Conservation (phyloP, 1,140 invertebrate species). For the Microplitis demolitor region DNA sequence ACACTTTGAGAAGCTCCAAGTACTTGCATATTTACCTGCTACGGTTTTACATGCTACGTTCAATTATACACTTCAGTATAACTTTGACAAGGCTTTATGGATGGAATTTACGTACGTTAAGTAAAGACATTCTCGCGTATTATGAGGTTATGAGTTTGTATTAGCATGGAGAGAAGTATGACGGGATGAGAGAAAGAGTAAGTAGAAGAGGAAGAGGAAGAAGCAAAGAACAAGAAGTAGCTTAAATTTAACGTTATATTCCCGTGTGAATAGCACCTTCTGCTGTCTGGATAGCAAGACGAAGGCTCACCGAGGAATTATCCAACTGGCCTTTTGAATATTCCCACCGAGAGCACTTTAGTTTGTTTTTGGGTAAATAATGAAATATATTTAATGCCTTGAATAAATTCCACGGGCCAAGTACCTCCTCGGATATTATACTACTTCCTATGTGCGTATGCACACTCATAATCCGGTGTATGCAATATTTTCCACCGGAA, state of each 20-base stretch:
- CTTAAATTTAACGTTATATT: background rate
- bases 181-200: no score
- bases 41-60: background rate
- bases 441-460: background rate
- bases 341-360: background rate
- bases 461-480: background rate
- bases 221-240: no score
- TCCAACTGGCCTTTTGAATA: background rate
- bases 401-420: background rate
- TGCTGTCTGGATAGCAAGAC: background rate
- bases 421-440: no score
- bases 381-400: background rate
- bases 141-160: background rate
- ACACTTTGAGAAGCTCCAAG: background rate
- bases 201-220: no score
- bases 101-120: background rate
- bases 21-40: constrained; percentile 10
- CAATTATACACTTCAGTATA: background rate
- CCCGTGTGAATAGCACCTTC: constrained; percentile 10
- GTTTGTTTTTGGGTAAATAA: constrained; percentile 3
- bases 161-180: background rate
- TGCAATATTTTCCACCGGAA: background rate
- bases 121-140: background rate
- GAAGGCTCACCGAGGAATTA: constrained; percentile 5
- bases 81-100: constrained; percentile 5